Evolutionary conservation across 2,797 vertebrate species (phyloP), one percentile per base, ranked within the genome.

Genomic region (Argyrosomus regius): DNA sequence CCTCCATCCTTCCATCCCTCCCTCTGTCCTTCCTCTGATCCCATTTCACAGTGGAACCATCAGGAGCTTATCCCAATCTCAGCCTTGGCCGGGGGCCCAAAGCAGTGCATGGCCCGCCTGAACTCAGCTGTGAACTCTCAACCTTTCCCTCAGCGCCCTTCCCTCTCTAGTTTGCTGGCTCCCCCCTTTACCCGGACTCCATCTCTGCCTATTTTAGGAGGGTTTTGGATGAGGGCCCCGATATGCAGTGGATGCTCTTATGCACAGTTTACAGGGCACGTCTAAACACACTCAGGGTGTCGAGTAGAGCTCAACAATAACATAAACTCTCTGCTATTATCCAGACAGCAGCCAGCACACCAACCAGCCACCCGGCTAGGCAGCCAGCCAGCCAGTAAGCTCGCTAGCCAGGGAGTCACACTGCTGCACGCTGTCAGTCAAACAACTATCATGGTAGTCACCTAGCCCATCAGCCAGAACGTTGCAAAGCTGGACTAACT

Each of bases 11-110:
- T 73, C 77, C 65, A 61, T 80, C 72, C 82, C 83, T 88, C 83
- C 74, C 85, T 86, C 78, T 87, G 83, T 91, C 81, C 86, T 86
- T 90, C 77, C 72, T 90, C 89, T 92, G 91, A 94, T 94, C 93
- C 88, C 84, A 87, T 94, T 94, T 93, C 91, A 92, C 88, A 93
- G 88, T 90, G 83, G 81, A 90, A 89, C 91, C 89, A 88, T 88
- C 89, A 91, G 89, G 82, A 89, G 90, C 88, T 94, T 93, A 93
- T 93, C 90, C 83, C 90, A 89, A 91, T 94, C 92, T 90, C 86
- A 80, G 80, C 78, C 64, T 89, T 92, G 93, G 93, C 92, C 61
- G 14, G 67, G 66, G 79, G 90, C 86, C 91, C 83, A 87, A 80
- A 84, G 78, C 78, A 77, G 87, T 86, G 72, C 84, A 86, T 73